A percentile compares a stretch with the other conserved stretches of the same genome.
Conservation (phyloP, 1,140 invertebrate species). For the Calycopis cecrops region DNA sequence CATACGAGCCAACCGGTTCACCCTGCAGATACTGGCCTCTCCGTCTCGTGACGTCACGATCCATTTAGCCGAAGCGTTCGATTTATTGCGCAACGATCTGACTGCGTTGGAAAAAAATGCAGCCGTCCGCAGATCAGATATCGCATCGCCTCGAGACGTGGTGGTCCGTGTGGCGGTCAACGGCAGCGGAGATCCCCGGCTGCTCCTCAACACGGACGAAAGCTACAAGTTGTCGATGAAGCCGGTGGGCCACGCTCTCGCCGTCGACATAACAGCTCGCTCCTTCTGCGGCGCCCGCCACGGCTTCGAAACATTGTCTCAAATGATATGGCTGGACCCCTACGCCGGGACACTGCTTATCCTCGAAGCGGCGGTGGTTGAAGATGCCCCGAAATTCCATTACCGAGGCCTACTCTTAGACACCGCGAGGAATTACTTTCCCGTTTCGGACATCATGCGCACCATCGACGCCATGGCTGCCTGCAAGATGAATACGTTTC, state of each 20-base stretch:
- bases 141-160: slow-evolving; percentile 48
- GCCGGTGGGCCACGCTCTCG: slow-evolving; percentile 71
- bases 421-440: slow-evolving; percentile 85
- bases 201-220: slow-evolving; percentile 83
- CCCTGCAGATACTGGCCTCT: slow-evolving; percentile 40
- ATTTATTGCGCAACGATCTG: slow-evolving; percentile 46
- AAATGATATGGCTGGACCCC: slow-evolving; percentile 85
- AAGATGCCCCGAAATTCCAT: slow-evolving; percentile 77
- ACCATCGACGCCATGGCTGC: slow-evolving; percentile 86
- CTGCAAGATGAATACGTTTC: slow-evolving; percentile 89
- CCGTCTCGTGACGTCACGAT: slow-evolving; percentile 47
- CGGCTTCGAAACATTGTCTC: slow-evolving; percentile 86
- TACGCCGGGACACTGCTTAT: slow-evolving; percentile 77
- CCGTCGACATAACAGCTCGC: slow-evolving; percentile 79
- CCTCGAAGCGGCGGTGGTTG: slow-evolving; percentile 76
- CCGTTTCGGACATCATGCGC: slow-evolving; percentile 80
- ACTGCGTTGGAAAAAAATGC: slow-evolving; percentile 44
- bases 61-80: slow-evolving; percentile 54
- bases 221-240: slow-evolving; percentile 80
- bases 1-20: slow-evolving; percentile 37
- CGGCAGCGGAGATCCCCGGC: slow-evolving; percentile 67
- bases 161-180: slow-evolving; percentile 74
- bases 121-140: slow-evolving; percentile 59
- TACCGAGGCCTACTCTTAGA: slow-evolving; percentile 86
- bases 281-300: slow-evolving; percentile 87